Base-by-base conservation (phyloP, 2,888 invertebrate species). In the Neoascia interrupta region DNA sequence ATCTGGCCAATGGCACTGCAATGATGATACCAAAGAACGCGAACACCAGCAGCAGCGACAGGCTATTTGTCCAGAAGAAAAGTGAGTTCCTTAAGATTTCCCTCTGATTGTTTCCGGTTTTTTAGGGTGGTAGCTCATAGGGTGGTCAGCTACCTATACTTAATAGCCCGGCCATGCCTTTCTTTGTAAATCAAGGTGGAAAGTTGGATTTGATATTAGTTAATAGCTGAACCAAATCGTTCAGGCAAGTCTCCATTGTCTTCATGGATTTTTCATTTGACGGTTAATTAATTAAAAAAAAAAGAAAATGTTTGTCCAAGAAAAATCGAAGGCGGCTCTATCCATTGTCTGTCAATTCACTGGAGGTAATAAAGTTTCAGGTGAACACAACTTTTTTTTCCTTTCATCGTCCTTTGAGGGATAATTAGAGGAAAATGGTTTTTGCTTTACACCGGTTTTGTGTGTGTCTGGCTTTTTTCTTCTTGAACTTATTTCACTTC, bases 221-320 rank as follows among this genome's bases (percentile, higher is more conserved):
- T 79, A 79, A 79, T 73, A 45, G 56, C 66, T 54, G 31, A 37
- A 31, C 51, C 49, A n/a, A n/a, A n/a, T n/a, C n/a, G 8, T 31
- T 51, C 26, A 36, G 36, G 54, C 53, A 54, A 28, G 53, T 34
- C 51, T 37, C 34, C 63, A 51, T 54, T 61, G 63, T 76, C 47
- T 28, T 28, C 43, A 37, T 58, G 58, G 72, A 53, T 60, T 70
- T n/a, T n/a, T 53, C 58, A 54, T 54, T 76, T 60, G 60, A 68
- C 51, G 47, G 66, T 56, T 66, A 79, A 73, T 79, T 79, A 79
- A 79, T 73, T 73, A 66, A 73, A 66, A 73, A 41, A 21, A 34
- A 16, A 54, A 53, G 28, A 15, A 64, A 58, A 54, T 51, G 45
- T 64, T 76, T 76, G 53, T 39, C 19, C 18, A 68, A 61, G 43